Percentiles rank a stretch among this genome's conserved stretches.
Conservation (phyloP, 1,140 invertebrate species). For the Bacillus rossius region DNA sequence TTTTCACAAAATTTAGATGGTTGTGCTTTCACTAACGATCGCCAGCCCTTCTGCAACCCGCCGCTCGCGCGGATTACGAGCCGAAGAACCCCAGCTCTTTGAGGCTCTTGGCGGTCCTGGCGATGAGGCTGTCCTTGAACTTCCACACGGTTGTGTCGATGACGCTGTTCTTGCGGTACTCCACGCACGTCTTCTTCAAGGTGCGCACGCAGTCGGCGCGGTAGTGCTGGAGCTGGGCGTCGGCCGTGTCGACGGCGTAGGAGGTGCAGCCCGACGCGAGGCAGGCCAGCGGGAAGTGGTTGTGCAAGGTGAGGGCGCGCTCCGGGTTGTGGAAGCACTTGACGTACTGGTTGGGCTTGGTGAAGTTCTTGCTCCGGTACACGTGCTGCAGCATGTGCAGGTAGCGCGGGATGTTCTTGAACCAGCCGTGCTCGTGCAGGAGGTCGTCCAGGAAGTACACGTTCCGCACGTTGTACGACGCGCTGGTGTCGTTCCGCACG, state of each 20-base stretch:
- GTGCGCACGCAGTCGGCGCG: slow-evolving; percentile 87
- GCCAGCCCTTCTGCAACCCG: no score
- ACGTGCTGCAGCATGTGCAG: slow-evolving; percentile 95
- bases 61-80: no score
- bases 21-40: no score
- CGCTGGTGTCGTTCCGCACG: slow-evolving; percentile 65
- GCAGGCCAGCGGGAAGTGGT: slow-evolving; percentile 89
- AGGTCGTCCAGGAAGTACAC: slow-evolving; percentile 94
- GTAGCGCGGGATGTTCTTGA: slow-evolving; percentile 78
- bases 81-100: slow-evolving; percentile 66
- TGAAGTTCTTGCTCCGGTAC: slow-evolving; percentile 84
- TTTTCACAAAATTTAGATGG: no score
- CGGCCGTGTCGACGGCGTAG: slow-evolving; percentile 73
- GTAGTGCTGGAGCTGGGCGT: slow-evolving; percentile 91
- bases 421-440: slow-evolving; percentile 71
- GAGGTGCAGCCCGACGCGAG: slow-evolving; percentile 79
- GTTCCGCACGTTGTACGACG: slow-evolving; percentile 87
- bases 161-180: slow-evolving; percentile 75
- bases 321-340: slow-evolving; percentile 94
- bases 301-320: slow-evolving; percentile 82
- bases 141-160: slow-evolving; percentile 85
- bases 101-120: slow-evolving; percentile 61
- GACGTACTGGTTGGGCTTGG: slow-evolving; percentile 88
- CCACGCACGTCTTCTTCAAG: slow-evolving; percentile 77
- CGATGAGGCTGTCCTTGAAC: slow-evolving; percentile 69